Conservation (phyloP, 2,888 invertebrate genomes). For the Acleris literana region DNA sequence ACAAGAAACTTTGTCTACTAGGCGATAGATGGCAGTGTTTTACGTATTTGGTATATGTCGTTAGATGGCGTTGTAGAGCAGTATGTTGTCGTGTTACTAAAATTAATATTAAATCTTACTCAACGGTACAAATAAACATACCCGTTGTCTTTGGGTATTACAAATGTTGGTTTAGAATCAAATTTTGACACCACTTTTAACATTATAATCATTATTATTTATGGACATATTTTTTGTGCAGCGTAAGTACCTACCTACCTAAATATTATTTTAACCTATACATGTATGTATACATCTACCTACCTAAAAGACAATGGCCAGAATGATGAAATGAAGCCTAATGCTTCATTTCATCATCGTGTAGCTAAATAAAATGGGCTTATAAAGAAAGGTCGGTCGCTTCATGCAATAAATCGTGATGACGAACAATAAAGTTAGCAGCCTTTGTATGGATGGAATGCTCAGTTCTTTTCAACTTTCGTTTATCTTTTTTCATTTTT, state of each 20-base stretch:
- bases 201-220: too few species aligned
- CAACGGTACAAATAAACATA: neutral
- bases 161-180: too few species aligned
- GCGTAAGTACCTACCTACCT: too few species aligned
- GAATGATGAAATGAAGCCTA: neutral
- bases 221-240: too few species aligned
- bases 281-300: too few species aligned
- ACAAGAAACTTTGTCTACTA: slow-evolving; percentile 37
- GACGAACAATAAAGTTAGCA: slow-evolving; percentile 12
- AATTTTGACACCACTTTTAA: too few species aligned
- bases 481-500: neutral
- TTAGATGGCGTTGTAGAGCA: slow-evolving; percentile 15
- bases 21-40: slow-evolving; percentile 40
- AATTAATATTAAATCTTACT: neutral
- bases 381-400: slow-evolving; percentile 8
- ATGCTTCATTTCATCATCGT: too few species aligned
- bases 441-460: neutral
- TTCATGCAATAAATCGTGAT: slow-evolving; percentile 18
- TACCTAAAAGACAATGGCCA: too few species aligned
- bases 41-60: neutral
- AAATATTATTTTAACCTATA: too few species aligned
- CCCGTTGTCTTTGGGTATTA: too few species aligned
- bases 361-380: slow-evolving; percentile 6
- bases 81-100: neutral
- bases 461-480: neutral